Evolutionary conservation across 2,113 vertebrate species (phyloP).

Genomic region (Pithys albifrons): DNA sequence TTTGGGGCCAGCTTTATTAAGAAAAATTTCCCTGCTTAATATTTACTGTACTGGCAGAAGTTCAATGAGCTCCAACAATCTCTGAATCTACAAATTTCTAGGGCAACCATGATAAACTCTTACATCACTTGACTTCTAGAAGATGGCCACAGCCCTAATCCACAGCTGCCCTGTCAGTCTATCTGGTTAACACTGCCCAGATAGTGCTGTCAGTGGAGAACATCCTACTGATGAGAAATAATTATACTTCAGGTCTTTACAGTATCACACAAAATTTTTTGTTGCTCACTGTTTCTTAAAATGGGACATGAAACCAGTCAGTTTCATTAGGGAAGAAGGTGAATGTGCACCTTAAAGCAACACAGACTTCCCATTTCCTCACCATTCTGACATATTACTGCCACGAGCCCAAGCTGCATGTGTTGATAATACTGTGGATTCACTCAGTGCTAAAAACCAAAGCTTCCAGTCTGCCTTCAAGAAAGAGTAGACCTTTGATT

Average conservation of each 20-base stretch:
- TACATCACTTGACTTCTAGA: background rate
- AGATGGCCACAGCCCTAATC: background rate
- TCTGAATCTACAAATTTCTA: background rate
- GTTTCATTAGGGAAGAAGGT: background rate
- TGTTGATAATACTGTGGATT: background rate
- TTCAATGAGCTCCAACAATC: background rate
- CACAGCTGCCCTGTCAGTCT: background rate
- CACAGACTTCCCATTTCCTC: background rate
- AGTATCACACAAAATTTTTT: background rate
- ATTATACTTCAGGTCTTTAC: background rate
- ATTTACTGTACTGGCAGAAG: background rate
- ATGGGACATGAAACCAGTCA: background rate
- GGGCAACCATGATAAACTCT: background rate
- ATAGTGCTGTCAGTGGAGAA: background rate
- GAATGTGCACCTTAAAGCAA: background rate
- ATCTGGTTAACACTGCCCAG: background rate
- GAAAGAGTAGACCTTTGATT: background rate
- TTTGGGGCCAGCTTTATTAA: background rate
- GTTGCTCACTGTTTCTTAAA: background rate
- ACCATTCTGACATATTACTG: background rate
- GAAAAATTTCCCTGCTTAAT: background rate
- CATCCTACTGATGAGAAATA: background rate
- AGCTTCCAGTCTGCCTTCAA: background rate
- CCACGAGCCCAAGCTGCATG: background rate
- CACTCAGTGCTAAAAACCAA: background rate